Evolutionary conservation across 35 echinoderm and acorn worm species (phyloP), one percentile per base, ranked within the genome.

Genomic region (Hemicentrotus pulcherrimus): DNA sequence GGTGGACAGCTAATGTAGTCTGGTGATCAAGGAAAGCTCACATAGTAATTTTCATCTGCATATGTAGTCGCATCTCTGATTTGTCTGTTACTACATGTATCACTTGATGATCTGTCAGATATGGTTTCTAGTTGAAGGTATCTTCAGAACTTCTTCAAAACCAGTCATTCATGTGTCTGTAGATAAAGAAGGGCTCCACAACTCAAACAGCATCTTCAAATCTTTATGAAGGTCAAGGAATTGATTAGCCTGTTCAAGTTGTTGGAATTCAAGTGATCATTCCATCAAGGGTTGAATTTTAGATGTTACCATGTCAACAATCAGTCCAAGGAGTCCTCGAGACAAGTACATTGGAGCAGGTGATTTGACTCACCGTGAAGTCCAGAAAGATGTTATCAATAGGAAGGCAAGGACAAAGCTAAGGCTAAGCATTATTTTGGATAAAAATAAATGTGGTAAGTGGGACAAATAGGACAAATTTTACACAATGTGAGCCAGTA

Each of bases 251-350:
- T 11, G 16, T 59, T 16, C 52, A 59, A 59, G 52, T 10, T n/a
- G 5, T n/a, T n/a, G 65, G 65, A 78, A 78, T n/a, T 22, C 4
- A 4, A 78, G 65, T 78, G 65, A 78, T 78, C 28, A 59, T 59
- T 78, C 19, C 19, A 78, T 28, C 24, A 8, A 22, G 24, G 7
- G 24, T n/a, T 78, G 28, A 78, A 90, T 35, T 22, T 45, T 18
- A 32, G 9, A 90, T 93, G 46, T n/a, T 58, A 58, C 91, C 91
- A 93, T 93, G 91, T 24, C 91, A 58, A 93, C 31, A 5, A 93
- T 93, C 12, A 93, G 91, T 93, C 91, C 91, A 47, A 93, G 91
- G 48, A 93, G 91, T 93, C 91, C 91, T 31, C 16, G 91, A n/a
- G 91, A 58, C 30, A 48, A 58, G 16, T 93, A 93, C 46, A 47